These are phyloP conservation scores for Haliaeetus leucogaster DNA, from an alignment of 2,113 vertebrate species.

Conservation along the genomic window DNA sequence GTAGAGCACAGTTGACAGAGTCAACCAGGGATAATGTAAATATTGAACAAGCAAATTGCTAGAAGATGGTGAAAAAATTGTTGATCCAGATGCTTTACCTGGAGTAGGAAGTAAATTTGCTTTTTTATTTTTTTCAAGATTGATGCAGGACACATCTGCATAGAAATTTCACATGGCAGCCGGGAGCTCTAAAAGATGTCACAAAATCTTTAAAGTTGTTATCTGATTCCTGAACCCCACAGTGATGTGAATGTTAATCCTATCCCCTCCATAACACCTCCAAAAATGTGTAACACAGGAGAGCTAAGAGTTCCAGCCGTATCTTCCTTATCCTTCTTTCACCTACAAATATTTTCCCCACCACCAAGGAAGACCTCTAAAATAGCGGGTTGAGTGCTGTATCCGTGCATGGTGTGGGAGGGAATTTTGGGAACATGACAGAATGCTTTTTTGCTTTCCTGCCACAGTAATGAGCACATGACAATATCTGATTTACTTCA, in stretches of 20 bases:
- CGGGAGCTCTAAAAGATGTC: not conserved
- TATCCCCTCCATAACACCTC: not conserved
- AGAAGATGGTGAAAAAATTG: not conserved
- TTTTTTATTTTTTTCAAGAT: not conserved
- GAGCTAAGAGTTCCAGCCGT: not conserved
- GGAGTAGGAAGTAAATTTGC: not conserved
- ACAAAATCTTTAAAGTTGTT: not conserved
- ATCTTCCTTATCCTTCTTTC: not conserved
- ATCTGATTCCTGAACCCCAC: not conserved
- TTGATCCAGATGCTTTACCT: not conserved
- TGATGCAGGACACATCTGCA: not conserved
- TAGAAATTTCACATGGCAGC: not conserved
- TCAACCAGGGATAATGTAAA: not conserved
- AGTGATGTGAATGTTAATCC: not conserved
- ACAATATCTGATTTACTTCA: not conserved
- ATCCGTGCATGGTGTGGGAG: not conserved
- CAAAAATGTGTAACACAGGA: not conserved
- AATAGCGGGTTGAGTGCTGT: not conserved
- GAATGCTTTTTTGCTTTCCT: not conserved
- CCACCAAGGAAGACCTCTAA: not conserved
- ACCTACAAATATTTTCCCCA: not conserved
- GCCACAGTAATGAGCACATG: not conserved
- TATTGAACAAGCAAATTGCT: not conserved
- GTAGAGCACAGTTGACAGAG: not conserved
- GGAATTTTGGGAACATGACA: not conserved